These are phyloP conservation scores for Amblyornis subalaris DNA, from an alignment of 2,113 vertebrate species.

Conservation along the genomic window DNA sequence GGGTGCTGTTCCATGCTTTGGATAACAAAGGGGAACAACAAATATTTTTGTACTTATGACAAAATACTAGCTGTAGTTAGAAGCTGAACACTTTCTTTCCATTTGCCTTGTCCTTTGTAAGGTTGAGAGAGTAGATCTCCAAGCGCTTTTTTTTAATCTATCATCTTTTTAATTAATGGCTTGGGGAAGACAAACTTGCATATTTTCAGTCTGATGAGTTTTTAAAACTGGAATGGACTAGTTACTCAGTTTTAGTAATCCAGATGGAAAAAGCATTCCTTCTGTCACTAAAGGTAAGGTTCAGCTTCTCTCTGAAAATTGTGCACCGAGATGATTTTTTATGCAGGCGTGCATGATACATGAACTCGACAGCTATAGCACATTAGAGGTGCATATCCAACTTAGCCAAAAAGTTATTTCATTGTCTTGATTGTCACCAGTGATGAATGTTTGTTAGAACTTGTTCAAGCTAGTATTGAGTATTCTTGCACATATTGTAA, in stretches of 20 bases:
- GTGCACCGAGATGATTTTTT: not conserved
- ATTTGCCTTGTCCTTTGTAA: not conserved
- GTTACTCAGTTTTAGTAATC: not conserved
- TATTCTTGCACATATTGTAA: not conserved
- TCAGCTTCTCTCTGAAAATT: not conserved
- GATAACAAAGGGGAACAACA: not conserved
- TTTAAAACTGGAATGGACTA: not conserved
- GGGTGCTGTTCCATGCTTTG: not conserved
- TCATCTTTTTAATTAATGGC: not conserved
- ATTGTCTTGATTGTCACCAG: not conserved
- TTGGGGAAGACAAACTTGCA: not conserved
- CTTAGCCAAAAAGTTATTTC: not conserved
- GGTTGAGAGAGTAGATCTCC: not conserved
- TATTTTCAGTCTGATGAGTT: not conserved
- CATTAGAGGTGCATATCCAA: not conserved
- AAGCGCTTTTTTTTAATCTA: not conserved
- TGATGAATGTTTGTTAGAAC: not conserved
- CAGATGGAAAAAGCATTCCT: not conserved
- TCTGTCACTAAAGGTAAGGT: not conserved
- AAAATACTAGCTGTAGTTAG: not conserved
- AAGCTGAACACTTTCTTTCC: not conserved
- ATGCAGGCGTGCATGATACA: not conserved
- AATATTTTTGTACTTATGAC: not conserved
- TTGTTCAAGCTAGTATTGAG: not conserved
- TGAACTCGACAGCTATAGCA: not conserved